A percentile compares a stretch with the other conserved stretches of the same genome.
These are phyloP conservation scores for Poeciliopsis occidentalis DNA, from an alignment of 2,113 vertebrate genomes.

Conservation along the genomic window DNA sequence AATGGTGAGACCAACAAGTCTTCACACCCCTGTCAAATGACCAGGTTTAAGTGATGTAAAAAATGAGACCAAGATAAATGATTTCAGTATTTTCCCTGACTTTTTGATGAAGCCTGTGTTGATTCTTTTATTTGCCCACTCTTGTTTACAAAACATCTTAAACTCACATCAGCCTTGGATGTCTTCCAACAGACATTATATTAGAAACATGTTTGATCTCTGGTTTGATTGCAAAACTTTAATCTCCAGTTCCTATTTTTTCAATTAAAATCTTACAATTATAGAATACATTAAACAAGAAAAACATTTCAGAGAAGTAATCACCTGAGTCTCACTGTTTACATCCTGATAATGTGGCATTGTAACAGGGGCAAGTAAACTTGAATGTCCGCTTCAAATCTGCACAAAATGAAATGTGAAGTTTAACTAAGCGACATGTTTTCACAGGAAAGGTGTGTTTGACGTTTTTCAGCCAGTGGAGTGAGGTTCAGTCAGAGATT, in stretches of 20 bases:
- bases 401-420: not conserved
- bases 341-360: not conserved
- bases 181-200: not conserved
- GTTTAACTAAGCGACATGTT: slow-evolving; percentile 23
- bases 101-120: not conserved
- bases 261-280: not conserved
- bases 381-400: too few species aligned
- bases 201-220: not conserved
- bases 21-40: not conserved
- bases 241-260: not conserved
- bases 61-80: not conserved
- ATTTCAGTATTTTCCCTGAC: not conserved
- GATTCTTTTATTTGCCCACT: not conserved
- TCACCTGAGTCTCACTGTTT: not conserved
- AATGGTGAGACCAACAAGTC: slow-evolving; percentile 79
- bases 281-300: not conserved
- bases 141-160: not conserved
- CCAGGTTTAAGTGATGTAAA: not conserved
- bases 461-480: slow-evolving; percentile 98
- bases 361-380: not conserved
- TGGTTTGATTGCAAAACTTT: not conserved
- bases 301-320: not conserved
- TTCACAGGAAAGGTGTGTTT: slow-evolving; percentile 88
- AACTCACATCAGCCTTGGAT: not conserved
- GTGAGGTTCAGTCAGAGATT: slow-evolving; percentile 89